Evolutionary conservation across 2,888 invertebrate species (phyloP), one percentile per base, ranked within the genome.

Genomic region (Protophormia terraenovae): DNA sequence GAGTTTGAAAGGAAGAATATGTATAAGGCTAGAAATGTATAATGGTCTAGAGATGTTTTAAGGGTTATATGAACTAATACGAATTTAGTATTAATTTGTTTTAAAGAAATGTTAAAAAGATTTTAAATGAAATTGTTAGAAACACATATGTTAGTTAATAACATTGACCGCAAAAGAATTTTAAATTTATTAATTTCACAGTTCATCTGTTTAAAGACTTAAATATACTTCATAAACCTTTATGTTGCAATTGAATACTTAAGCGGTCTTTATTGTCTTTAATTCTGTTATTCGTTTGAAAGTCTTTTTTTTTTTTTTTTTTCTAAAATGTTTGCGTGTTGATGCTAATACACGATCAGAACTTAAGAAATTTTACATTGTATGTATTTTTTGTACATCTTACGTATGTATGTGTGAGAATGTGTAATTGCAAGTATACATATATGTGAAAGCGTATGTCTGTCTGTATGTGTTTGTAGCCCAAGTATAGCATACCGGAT

Each of bases 401-500:
- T 10, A n/a, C 12, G 27, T 8, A 22, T 35, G n/a, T 69, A n/a
- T 29, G 0, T 69, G 22, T 27, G 29, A 47, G 19, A 50, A 41
- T 24, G 16, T 55, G 47, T 16, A 38, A 60, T 14, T 32, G 60
- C 29, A 60, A 32, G 38, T 47, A 60, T 60, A 45, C n/a, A 45
- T 60, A 47, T 60, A 22, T 22, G 47, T 22, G 4, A 19, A 19
- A 6, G 47, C 6, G 38, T 19, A 8, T 50, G 50, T 50, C n/a
- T n/a, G n/a, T n/a, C n/a, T n/a, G 50, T 50, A 10, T 50, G 50
- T 50, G 19, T 50, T 19, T 50, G 50, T 50, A 10, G 14, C 14
- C n/a, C n/a, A n/a, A 38, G 45, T 32, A 45, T 45, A 50, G 19
- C 72, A 83, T 75, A 55, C 62, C 69, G 73, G 79, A 79, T 79